Evolutionary conservation across 2,797 vertebrate species (phyloP).

Genomic region (Tarsius wallacei): DNA sequence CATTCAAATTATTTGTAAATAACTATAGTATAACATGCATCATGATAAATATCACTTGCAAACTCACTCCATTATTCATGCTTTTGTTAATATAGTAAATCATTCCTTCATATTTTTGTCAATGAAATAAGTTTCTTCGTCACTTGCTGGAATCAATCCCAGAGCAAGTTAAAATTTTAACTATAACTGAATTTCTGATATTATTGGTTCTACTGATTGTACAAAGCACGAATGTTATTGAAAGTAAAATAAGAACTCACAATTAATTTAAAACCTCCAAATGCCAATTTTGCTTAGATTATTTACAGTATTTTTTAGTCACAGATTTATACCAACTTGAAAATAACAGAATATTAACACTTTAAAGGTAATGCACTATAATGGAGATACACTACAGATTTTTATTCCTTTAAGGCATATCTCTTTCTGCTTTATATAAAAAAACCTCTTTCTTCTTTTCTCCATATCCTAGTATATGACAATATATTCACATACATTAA

Average conservation of each 20-base stretch:
- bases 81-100: not conserved
- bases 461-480: not conserved
- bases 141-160: not conserved
- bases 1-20: not conserved
- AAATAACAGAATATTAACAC: not conserved
- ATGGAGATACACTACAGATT: not conserved
- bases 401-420: not conserved
- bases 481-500: not conserved
- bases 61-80: not conserved
- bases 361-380: not conserved
- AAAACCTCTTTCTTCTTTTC: not conserved
- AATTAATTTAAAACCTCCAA: not conserved
- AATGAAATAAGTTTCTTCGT: not conserved
- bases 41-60: not conserved
- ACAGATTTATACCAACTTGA: not conserved
- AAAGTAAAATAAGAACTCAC: conserved; percentile 39
- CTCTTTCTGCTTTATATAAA: not conserved
- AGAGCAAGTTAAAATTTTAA: conserved; percentile 20
- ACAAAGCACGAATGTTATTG: not conserved
- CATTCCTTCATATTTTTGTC: not conserved
- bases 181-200: not conserved
- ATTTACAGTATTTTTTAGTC: not conserved
- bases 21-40: not conserved
- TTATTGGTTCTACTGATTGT: not conserved
- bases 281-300: not conserved